Conservation (phyloP, 2,888 invertebrate species). For the Augiades crinisus region DNA sequence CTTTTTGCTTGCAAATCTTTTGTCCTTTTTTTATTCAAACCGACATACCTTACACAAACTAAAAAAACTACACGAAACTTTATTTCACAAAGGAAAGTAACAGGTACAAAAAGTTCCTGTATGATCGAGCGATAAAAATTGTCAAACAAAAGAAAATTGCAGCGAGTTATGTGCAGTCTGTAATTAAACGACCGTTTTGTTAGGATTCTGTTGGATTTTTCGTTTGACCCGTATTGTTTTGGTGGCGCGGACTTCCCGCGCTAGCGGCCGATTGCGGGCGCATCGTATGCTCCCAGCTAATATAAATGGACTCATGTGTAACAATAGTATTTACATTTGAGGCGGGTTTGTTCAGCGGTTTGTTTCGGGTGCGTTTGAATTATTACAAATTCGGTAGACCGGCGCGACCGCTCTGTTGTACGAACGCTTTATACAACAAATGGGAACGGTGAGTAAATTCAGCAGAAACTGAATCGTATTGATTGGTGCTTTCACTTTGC, state of each 20-base stretch:
- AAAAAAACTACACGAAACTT: not conserved
- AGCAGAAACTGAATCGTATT: conserved; percentile 13
- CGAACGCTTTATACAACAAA: conserved; percentile 5
- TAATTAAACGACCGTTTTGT: conserved; percentile 19
- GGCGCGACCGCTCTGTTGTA: not conserved
- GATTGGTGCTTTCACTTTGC: conserved; percentile 6
- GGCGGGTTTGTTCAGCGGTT: conserved; percentile 19
- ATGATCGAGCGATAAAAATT: conserved; percentile 17
- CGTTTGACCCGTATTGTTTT: conserved; percentile 16
- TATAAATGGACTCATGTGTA: conserved; percentile 23
- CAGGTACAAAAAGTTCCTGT: conserved; percentile 16
- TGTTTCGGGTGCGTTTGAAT: conserved; percentile 19
- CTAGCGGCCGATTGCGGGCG: conserved; percentile 8
- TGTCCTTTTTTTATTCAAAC: not conserved
- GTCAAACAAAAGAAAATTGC: conserved; percentile 18
- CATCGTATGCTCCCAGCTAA: conserved; percentile 20
- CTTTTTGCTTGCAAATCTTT: too few relatives aligned
- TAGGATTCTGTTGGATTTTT: conserved; percentile 19
- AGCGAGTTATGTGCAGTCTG: conserved; percentile 13
- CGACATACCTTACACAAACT: not conserved
- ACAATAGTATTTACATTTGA: conserved; percentile 24
- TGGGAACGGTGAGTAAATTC: conserved; percentile 5
- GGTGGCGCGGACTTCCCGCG: conserved; percentile 13
- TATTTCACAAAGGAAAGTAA: conserved; percentile 3
- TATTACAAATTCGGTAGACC: conserved; percentile 21